Conservation (phyloP, 2,113 vertebrate genomes). For the Muscicapa adusta region DNA sequence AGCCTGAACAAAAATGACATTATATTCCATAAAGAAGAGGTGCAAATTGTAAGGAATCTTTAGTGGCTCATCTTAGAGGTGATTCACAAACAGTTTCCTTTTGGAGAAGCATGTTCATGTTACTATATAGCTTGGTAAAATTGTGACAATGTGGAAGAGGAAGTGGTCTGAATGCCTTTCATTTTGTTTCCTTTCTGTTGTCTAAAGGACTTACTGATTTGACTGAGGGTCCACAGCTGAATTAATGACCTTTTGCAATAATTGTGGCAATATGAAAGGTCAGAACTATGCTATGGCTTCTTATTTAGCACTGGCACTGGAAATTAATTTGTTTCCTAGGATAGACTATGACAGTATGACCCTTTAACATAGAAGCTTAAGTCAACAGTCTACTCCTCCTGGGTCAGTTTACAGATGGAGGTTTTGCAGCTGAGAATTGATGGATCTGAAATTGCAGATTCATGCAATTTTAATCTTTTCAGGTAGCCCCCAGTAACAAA, state of each 20-base stretch:
- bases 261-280: background rate
- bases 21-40: background rate
- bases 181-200: background rate
- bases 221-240: background rate
- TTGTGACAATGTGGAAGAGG: conserved; percentile 16
- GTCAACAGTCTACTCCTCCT: background rate
- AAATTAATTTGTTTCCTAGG: background rate
- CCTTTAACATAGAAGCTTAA: background rate
- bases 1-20: background rate
- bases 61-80: background rate
- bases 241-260: background rate
- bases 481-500: conserved; percentile 48
- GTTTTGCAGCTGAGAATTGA: conserved; percentile 13
- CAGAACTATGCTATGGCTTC: background rate
- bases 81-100: background rate
- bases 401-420: background rate
- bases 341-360: background rate
- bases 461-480: conserved; percentile 33
- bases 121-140: background rate
- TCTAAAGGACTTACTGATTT: background rate
- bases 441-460: conserved; percentile 29
- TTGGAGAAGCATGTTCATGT: background rate
- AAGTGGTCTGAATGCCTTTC: conserved; percentile 10
- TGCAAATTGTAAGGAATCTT: background rate
- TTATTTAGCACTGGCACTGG: background rate